These are phyloP conservation scores for Copidosoma aretas DNA, from an alignment of 2,888 invertebrate genomes.

Conservation along the genomic window DNA sequence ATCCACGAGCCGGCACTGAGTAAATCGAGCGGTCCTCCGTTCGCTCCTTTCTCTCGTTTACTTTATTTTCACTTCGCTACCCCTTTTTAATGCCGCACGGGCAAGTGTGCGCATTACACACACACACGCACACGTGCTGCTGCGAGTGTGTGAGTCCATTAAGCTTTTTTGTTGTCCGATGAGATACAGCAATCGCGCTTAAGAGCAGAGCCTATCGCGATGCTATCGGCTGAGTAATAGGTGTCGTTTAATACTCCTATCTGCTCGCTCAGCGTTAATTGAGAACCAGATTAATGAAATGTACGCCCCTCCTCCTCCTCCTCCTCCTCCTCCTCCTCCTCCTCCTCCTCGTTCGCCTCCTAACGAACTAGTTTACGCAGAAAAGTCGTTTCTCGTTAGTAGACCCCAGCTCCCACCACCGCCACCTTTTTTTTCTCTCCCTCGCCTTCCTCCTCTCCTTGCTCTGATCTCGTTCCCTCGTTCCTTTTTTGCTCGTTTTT, in stretches of 20 bases:
- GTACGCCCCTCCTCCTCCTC: slow-evolving; percentile 24
- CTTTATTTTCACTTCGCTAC: not conserved
- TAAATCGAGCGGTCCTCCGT: slow-evolving; percentile 16
- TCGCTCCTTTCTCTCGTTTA: slow-evolving; percentile 14
- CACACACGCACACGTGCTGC: not conserved
- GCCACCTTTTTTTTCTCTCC: not conserved
- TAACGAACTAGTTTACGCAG: slow-evolving; percentile 42
- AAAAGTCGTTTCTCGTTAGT: slow-evolving; percentile 38
- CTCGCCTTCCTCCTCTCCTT: slow-evolving; percentile 8
- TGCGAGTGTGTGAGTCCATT: slow-evolving; percentile 36
- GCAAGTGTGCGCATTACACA: not conserved
- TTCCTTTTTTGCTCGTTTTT: not conserved
- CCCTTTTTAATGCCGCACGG: not conserved
- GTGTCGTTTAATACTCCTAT: slow-evolving; percentile 52
- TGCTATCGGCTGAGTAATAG: slow-evolving; percentile 50
- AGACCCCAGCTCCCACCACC: no score
- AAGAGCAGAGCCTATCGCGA: slow-evolving; percentile 44
- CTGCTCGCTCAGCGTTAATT: slow-evolving; percentile 50
- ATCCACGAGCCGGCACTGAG: slow-evolving; percentile 10
- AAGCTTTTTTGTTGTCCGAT: slow-evolving; percentile 42
- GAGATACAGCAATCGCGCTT: slow-evolving; percentile 39
- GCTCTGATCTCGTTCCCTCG: not conserved
- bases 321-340: not conserved
- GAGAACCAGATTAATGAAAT: slow-evolving; percentile 51
- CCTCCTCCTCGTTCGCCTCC: not conserved